phyloP scores from a whole-genome alignment of 2,888 invertebrate genomes.

The Beris morrisii region DNA sequence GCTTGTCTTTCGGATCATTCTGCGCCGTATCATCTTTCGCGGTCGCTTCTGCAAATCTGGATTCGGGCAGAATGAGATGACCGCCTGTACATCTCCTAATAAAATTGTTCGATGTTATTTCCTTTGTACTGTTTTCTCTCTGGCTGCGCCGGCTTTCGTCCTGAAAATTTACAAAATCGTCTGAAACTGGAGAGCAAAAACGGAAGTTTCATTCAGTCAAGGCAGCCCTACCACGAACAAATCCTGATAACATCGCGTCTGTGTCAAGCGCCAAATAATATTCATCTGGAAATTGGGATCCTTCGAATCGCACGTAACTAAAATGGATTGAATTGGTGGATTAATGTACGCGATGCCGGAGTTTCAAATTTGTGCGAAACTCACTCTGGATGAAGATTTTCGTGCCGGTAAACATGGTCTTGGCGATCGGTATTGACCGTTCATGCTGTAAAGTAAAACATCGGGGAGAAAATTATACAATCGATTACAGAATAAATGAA shows the following conservation, averaged over 20 bases:
- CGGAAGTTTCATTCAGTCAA: neutral
- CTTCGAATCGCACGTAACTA: constrained; percentile 58
- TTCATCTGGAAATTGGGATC: constrained; percentile 51
- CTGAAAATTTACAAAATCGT: constrained; percentile 27
- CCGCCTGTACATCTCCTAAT: constrained; percentile 38
- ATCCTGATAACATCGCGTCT: constrained; percentile 41
- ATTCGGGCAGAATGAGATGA: constrained; percentile 41
- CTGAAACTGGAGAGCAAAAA: constrained; percentile 16
- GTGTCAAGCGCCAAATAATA: constrained; percentile 59
- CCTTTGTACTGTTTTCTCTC: constrained; percentile 39
- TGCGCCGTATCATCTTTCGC: neutral
- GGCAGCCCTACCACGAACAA: constrained; percentile 1
- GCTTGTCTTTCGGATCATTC: neutral
- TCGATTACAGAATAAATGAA: neutral
- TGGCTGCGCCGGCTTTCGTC: constrained; percentile 25
- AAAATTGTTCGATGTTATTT: constrained; percentile 38
- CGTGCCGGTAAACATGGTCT: constrained; percentile 71
- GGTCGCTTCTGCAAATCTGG: constrained; percentile 32
- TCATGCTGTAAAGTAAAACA: constrained; percentile 49
- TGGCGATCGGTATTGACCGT: constrained; percentile 59
- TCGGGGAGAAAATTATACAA: constrained; percentile 23
- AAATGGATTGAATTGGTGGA: constrained; percentile 8
- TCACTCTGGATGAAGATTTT: constrained; percentile 71
- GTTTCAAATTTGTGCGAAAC: constrained; percentile 43
- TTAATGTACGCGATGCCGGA: constrained; percentile 22